Percentiles rank a stretch among this genome's conserved stretches.
Evolutionary conservation across 2,113 vertebrate species (phyloP).

Genomic region (Archilochus colubris): DNA sequence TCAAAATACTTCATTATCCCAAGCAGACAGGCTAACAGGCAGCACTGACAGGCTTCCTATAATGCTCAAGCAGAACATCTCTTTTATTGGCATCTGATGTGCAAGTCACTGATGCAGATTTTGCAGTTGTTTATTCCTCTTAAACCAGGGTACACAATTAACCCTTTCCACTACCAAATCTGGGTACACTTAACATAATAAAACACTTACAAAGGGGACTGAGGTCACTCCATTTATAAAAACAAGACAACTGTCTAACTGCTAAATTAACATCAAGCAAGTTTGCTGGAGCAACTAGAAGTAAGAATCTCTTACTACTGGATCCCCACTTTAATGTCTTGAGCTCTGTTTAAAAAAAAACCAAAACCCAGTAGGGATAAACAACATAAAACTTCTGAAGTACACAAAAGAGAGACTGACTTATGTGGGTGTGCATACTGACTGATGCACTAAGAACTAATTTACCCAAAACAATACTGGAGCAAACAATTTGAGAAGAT

Average conservation of each 20-base stretch:
- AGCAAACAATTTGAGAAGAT: background rate
- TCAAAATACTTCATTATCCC: background rate
- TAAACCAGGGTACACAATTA: accelerated
- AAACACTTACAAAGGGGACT: background rate
- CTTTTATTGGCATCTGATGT: background rate
- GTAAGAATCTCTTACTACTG: background rate
- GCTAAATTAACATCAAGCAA: background rate
- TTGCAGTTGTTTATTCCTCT: background rate
- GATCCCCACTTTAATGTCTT: background rate
- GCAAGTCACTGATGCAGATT: background rate
- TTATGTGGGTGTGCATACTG: background rate
- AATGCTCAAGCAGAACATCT: background rate
- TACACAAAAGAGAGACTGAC: background rate
- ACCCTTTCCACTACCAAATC: background rate
- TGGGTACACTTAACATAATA: background rate
- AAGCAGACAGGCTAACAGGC: background rate
- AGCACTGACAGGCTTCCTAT: background rate
- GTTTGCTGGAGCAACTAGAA: background rate
- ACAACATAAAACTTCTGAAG: background rate
- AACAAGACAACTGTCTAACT: background rate
- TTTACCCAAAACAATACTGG: background rate
- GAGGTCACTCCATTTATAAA: background rate
- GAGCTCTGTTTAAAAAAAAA: background rate
- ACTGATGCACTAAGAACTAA: background rate
- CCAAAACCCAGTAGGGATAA: accelerated